Percentiles rank a stretch among this genome's conserved stretches.
These are phyloP conservation scores for Crotalus helleri DNA, from an alignment of 2,113 vertebrate species.

Conservation along the genomic window DNA sequence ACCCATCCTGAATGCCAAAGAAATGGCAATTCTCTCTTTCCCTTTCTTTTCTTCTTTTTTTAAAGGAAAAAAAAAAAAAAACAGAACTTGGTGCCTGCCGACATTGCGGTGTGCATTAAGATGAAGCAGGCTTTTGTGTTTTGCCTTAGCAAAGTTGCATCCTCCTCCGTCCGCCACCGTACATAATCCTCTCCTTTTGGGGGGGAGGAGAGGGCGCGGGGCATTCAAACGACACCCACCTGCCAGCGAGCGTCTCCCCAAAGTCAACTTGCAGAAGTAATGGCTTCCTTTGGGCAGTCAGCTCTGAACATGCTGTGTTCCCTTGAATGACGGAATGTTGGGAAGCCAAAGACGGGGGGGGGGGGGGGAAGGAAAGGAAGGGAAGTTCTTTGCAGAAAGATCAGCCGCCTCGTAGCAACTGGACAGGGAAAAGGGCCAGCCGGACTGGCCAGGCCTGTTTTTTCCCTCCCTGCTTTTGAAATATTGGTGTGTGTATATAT, in stretches of 20 bases:
- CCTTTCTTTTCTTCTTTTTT: not conserved
- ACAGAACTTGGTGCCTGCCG: not conserved
- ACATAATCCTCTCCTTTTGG: not conserved
- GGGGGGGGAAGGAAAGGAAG: not conserved
- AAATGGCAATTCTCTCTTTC: not conserved
- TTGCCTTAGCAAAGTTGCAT: not conserved
- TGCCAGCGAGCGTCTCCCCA: not conserved
- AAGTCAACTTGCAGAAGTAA: constrained; percentile 14
- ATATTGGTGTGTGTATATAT: not conserved
- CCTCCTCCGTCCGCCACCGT: not conserved
- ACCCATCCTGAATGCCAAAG: not conserved
- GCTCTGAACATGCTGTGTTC: not conserved
- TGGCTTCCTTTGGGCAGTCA: constrained; percentile 9
- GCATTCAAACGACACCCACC: not conserved
- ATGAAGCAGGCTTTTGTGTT: not conserved
- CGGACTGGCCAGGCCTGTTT: not conserved
- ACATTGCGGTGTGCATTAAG: not conserved
- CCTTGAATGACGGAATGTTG: constrained; percentile 17
- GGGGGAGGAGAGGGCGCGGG: not conserved
- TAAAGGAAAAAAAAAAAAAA: not conserved
- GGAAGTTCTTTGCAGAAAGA: not conserved
- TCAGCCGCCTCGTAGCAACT: constrained; percentile 9
- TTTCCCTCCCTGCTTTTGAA: not conserved
- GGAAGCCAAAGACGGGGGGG: not conserved
- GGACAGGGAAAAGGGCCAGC: not conserved